A percentile compares a stretch with the other conserved stretches of the same genome.
phyloP scores from a whole-genome alignment of 2,797 vertebrate genomes.

The Graptemys geographica region DNA sequence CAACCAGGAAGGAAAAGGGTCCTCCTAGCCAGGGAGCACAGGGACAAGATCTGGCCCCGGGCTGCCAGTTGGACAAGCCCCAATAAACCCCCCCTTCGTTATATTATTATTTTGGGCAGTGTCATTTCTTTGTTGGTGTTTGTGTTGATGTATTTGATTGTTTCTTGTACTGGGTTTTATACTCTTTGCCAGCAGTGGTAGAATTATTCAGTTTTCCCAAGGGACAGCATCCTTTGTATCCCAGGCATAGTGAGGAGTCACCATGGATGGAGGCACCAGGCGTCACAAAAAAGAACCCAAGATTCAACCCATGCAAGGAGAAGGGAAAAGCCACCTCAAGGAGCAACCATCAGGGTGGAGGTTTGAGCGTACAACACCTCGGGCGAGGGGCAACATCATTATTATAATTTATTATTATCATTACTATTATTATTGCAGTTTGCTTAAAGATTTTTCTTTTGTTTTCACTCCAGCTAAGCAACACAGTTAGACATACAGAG shows the following conservation, averaged over 20 bases:
- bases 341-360: neutral
- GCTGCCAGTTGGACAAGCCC: neutral
- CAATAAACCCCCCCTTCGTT: neutral
- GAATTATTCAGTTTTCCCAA: neutral
- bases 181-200: neutral
- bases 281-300: neutral
- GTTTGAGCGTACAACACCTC: neutral
- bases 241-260: neutral
- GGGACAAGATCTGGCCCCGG: neutral
- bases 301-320: neutral
- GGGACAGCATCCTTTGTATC: neutral
- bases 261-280: neutral
- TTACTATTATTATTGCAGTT: slow-evolving; percentile 11
- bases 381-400: neutral
- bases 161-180: neutral
- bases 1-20: neutral
- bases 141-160: neutral
- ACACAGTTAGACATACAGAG: slow-evolving; percentile 14
- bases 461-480: neutral
- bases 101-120: neutral
- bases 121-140: neutral
- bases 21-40: neutral
- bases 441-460: neutral
- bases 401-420: neutral
- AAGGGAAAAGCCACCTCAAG: neutral